Evolutionary conservation across 2,113 vertebrate species (phyloP).

Genomic region (Rhegmatorhina hoffmannsi): DNA sequence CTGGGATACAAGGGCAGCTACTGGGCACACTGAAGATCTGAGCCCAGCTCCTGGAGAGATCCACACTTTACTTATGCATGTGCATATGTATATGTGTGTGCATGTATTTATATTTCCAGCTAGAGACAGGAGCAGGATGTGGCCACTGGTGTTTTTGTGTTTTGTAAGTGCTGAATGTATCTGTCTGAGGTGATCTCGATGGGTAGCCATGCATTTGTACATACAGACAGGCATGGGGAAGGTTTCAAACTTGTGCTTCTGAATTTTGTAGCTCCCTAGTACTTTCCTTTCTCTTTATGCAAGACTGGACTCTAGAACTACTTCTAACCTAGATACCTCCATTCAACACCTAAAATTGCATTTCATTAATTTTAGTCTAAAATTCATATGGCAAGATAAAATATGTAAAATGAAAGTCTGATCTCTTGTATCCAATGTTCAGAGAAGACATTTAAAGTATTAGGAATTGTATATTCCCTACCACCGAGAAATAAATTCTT

Average conservation of each 20-base stretch:
- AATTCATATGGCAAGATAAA: not conserved
- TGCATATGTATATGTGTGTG: accelerated
- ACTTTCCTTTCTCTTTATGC: not conserved
- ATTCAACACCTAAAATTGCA: not conserved
- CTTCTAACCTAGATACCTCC: not conserved
- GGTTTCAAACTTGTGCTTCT: not conserved
- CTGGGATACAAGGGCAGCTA: not conserved
- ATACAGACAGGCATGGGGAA: accelerated
- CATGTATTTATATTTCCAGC: not conserved
- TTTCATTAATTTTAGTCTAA: not conserved
- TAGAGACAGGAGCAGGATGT: not conserved
- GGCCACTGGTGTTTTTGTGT: not conserved
- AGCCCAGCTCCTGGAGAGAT: not conserved
- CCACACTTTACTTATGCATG: no score
- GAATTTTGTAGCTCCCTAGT: not conserved
- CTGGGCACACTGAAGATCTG: not conserved
- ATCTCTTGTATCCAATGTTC: not conserved
- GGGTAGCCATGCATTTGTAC: not conserved
- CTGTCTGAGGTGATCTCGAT: not conserved
- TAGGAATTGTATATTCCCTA: not conserved
- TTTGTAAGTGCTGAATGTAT: not conserved
- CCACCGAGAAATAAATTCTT: not conserved
- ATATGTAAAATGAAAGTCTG: not conserved
- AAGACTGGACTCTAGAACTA: not conserved
- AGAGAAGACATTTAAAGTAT: not conserved